These are phyloP conservation scores for Empidonax traillii DNA, from an alignment of 2,113 vertebrate genomes.

Conservation along the genomic window DNA sequence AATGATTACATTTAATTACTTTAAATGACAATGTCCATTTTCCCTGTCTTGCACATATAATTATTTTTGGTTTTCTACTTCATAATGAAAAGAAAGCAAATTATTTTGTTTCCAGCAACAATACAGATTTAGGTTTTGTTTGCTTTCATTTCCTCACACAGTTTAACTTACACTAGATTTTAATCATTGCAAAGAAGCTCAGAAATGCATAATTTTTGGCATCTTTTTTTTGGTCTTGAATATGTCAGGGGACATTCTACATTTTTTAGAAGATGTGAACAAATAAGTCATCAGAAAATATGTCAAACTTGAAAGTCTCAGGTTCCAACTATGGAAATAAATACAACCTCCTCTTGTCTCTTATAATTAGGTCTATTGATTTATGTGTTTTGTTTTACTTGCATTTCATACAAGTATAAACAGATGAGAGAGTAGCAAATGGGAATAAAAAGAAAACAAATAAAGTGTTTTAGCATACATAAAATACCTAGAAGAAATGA, in stretches of 20 bases:
- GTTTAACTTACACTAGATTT: background rate
- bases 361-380: conserved; percentile 29
- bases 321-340: background rate
- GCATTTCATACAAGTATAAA: background rate
- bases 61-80: background rate
- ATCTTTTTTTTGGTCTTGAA: background rate
- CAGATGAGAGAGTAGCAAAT: background rate
- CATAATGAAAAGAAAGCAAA: background rate
- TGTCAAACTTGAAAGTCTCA: conserved; percentile 18
- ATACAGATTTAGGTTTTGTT: background rate
- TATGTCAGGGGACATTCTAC: background rate
- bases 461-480: background rate
- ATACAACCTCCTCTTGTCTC: background rate
- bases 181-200: background rate
- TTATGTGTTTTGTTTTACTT: conserved; percentile 2
- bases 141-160: background rate
- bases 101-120: background rate
- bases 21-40: background rate
- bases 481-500: background rate
- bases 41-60: background rate
- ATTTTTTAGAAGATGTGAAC: background rate
- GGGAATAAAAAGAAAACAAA: background rate
- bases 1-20: background rate
- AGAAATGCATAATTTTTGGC: background rate
- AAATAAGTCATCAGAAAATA: conserved; percentile 37